phyloP scores from a whole-genome alignment of 2,797 vertebrate species.

The Myotis myotis region DNA sequence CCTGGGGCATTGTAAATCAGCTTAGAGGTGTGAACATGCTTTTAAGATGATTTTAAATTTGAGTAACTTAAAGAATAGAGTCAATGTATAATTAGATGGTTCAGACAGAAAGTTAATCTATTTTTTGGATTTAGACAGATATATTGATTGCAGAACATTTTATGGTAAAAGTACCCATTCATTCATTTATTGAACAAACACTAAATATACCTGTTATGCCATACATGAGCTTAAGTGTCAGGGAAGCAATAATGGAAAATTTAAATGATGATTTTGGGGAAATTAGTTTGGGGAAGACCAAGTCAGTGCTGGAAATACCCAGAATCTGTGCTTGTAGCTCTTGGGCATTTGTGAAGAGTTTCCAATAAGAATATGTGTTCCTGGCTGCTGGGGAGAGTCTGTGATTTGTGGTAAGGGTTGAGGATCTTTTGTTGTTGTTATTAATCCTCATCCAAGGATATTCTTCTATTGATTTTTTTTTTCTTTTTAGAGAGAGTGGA shows the following conservation, averaged over 20 bases:
- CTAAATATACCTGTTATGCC: neutral
- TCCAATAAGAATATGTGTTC: neutral
- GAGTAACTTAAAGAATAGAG: neutral
- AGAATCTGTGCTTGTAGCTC: neutral
- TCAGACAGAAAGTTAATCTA: neutral
- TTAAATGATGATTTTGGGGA: neutral
- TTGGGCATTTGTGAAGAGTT: neutral
- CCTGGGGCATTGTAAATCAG: neutral
- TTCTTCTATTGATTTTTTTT: too few relatives aligned
- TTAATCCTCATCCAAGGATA: too few relatives aligned
- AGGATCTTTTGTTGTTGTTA: neutral
- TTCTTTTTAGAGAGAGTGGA: too few relatives aligned
- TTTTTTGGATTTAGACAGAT: slow-evolving; percentile 25
- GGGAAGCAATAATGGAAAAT: neutral
- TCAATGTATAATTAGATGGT: neutral
- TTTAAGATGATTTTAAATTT: slow-evolving; percentile 46
- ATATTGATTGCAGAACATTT: neutral
- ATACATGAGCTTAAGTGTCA: neutral
- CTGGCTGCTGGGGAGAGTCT: neutral
- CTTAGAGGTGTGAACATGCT: neutral
- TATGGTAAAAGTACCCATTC: neutral
- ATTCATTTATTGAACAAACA: neutral
- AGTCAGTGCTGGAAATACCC: neutral
- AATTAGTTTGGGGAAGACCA: neutral
- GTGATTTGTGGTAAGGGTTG: neutral